phyloP scores from a whole-genome alignment of 1,140 invertebrate genomes.

The Metaphire vulgaris region DNA sequence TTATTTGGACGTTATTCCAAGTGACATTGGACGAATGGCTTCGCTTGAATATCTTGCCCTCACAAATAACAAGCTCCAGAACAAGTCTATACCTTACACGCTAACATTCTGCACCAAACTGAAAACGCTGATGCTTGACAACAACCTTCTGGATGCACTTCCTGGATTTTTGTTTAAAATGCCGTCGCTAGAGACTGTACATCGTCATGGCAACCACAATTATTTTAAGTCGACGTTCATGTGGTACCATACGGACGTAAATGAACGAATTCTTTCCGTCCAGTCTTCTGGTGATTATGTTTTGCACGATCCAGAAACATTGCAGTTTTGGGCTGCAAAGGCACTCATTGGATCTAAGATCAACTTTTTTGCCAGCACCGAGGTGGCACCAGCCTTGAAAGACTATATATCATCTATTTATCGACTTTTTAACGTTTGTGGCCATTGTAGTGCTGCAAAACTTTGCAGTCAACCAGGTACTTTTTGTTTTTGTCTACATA shows the following conservation, averaged over 20 bases:
- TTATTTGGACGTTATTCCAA: conserved; percentile 50
- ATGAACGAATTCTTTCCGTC: conserved; percentile 51
- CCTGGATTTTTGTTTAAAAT: conserved; percentile 54
- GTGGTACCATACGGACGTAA: conserved; percentile 57
- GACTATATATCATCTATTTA: conserved; percentile 54
- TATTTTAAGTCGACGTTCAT: conserved; percentile 58
- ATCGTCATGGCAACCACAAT: conserved; percentile 57
- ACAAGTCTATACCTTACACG: conserved; percentile 54
- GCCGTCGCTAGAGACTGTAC: conserved; percentile 51
- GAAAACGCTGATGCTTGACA: conserved; percentile 51
- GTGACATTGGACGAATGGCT: conserved; percentile 53
- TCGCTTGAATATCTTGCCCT: conserved; percentile 53
- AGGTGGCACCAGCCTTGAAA: conserved; percentile 43
- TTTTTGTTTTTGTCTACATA: conserved; percentile 4
- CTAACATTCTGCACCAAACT: conserved; percentile 50
- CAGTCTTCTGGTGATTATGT: too few species aligned
- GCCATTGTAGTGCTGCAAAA: conserved; percentile 47
- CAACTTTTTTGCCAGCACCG: conserved; percentile 48
- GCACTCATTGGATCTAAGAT: conserved; percentile 49
- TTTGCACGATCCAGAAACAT: too few species aligned
- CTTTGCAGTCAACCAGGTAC: conserved; percentile 36
- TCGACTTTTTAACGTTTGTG: conserved; percentile 51
- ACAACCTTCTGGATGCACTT: conserved; percentile 55
- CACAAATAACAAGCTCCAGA: conserved; percentile 55
- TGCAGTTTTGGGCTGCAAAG: conserved; percentile 50